Evolutionary conservation across 1,140 invertebrate species (phyloP), one percentile per base, ranked within the genome.

Genomic region (Orussus abietinus): DNA sequence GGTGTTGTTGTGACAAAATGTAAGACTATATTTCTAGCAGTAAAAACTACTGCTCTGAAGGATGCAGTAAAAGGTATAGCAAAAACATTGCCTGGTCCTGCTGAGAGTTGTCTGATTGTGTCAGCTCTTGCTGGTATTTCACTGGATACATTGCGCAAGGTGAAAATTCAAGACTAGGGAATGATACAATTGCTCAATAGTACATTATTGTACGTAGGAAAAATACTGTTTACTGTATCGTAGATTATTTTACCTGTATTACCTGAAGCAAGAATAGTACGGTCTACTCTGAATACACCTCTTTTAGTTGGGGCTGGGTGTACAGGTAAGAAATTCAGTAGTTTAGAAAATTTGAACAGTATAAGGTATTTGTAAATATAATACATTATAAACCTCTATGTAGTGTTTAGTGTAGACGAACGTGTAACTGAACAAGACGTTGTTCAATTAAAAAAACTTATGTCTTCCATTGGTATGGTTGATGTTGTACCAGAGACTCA

Each of bases 331-430:
- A 15, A 9, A 9, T 9, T 14, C 14, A 2, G 9, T n/a, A 14
- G 10, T 33, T 9, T 11, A 14, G 9, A 33, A 33, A 4, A 33
- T 12, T 11, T 3, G 3, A 3, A 14, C 11, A 12, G 31, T 33
- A 10, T 36, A n/a, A n/a, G 15, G 9, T 20, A 20, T 9, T 42
- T 76, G 3, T 77, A 80, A 52, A 78, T 93, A 19, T 79, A 93
- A n/a, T 74, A 90, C 12, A 85, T 86, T 0, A 92, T 95, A 86
- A 90, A 91, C 13, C 96, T 95, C 68, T 93, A 88, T 1, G 86
- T 90, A 9, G 83, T 88, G 67, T 74, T 87, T 26, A 83, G 94
- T 1, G 81, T 85, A 10, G 80, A 81, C 53, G 92, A 91, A 3
- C 83, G 81, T 17, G 18, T 20, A 12, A 74, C 70, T 4, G 62